Percentiles rank a stretch among this genome's conserved stretches.
Conservation (phyloP, 2,797 vertebrate species). For the Labeo calbasu region DNA sequence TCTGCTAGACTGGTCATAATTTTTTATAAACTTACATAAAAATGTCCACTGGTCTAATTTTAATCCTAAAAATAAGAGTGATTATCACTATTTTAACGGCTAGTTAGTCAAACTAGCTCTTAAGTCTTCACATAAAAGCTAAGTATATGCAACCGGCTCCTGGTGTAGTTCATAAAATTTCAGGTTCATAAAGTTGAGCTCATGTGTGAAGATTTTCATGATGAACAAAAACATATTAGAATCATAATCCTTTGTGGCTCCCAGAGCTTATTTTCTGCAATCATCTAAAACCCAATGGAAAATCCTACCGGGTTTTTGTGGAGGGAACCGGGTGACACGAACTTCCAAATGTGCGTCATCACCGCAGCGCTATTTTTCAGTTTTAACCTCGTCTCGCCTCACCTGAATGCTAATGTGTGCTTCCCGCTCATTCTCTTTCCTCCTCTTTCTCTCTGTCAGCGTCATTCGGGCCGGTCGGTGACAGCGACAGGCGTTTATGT, state of each 20-base stretch:
- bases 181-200: not conserved
- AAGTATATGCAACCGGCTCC: too few relatives aligned
- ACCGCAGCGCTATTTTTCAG: not conserved
- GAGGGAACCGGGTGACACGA: not conserved
- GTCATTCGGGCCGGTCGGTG: not conserved
- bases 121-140: too few relatives aligned
- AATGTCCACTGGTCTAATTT: too few relatives aligned
- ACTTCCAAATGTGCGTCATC: not conserved
- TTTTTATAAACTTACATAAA: too few relatives aligned
- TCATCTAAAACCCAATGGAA: not conserved
- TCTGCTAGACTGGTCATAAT: too few relatives aligned
- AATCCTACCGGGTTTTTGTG: not conserved
- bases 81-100: too few relatives aligned
- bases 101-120: too few relatives aligned
- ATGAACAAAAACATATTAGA: not conserved
- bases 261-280: not conserved
- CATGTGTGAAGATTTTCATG: not conserved
- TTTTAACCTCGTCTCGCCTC: not conserved
- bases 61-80: too few relatives aligned
- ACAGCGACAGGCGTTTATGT: slow-evolving; percentile 20
- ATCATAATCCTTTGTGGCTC: not conserved
- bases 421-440: slow-evolving; percentile 3
- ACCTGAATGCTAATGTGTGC: slow-evolving; percentile 26
- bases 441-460: not conserved
- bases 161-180: not conserved